Evolutionary conservation across 2,888 invertebrate species (phyloP).

Genomic region (Nomada fucata): DNA sequence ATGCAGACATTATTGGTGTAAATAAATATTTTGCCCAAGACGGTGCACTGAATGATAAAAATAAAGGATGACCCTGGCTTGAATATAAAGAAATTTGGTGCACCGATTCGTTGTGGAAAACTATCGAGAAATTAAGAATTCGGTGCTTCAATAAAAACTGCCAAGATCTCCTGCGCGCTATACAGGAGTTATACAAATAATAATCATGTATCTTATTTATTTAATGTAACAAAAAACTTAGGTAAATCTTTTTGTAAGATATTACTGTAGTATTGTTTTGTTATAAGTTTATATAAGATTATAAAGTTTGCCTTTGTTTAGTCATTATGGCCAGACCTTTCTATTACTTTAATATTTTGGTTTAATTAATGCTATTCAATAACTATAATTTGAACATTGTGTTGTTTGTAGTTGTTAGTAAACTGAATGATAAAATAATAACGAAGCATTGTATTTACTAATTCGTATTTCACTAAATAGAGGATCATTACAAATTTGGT

Average conservation of each 20-base stretch:
- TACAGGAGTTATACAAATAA: not conserved
- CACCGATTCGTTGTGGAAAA: conserved; percentile 6
- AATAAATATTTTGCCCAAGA: conserved; percentile 14
- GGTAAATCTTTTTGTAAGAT: conserved; percentile 12
- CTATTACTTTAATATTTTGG: not conserved
- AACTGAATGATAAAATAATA: no score
- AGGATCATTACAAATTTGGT: no score
- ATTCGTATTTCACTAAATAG: no score
- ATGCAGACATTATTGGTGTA: conserved; percentile 6
- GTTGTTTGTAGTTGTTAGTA: no score
- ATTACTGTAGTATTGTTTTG: conserved; percentile 23
- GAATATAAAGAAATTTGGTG: conserved; percentile 19
- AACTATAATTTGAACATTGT: no score
- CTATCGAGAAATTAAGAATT: conserved; percentile 25
- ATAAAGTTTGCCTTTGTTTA: not conserved
- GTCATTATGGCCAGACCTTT: no score
- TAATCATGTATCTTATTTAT: conserved; percentile 20
- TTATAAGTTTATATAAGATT: conserved; percentile 23
- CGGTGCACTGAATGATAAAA: conserved; percentile 10
- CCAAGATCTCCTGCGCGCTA: not conserved
- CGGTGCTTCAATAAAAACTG: conserved; percentile 7
- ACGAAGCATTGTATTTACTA: no score
- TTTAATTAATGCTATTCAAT: not conserved
- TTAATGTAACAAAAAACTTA: not conserved
- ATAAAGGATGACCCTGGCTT: conserved; percentile 48